Percentiles rank a stretch among this genome's conserved stretches.
Evolutionary conservation across 2,888 invertebrate species (phyloP).

Genomic region (Capitulum mitella): DNA sequence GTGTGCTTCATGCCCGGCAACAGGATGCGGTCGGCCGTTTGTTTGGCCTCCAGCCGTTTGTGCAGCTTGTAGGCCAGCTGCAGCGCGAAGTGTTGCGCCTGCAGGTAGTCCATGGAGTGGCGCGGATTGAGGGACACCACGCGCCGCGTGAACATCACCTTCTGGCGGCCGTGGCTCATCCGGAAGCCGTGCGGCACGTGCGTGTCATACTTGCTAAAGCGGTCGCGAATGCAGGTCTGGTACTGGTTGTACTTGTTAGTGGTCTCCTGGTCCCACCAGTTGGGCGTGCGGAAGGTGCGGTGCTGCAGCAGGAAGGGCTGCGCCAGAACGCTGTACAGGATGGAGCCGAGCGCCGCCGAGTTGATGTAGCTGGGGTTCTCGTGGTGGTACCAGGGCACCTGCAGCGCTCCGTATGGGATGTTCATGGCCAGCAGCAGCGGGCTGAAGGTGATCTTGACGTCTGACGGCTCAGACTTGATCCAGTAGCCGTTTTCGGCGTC

Average conservation of each 20-base stretch:
- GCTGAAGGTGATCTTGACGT: constrained; percentile 7
- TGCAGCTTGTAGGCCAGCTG: constrained; percentile 25
- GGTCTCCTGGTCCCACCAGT: constrained; percentile 19
- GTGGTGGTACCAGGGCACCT: constrained; percentile 21
- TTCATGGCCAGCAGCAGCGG: constrained; percentile 23
- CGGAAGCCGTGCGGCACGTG: constrained; percentile 17
- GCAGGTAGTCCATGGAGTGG: constrained; percentile 17
- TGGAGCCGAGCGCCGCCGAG: constrained; percentile 15
- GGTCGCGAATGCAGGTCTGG: neutral
- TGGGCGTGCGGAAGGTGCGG: constrained; percentile 16
- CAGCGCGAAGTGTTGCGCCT: constrained; percentile 18
- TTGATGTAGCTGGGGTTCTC: constrained; percentile 20
- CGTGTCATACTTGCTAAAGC: constrained; percentile 13
- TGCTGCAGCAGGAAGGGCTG: constrained; percentile 25
- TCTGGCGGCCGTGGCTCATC: constrained; percentile 10
- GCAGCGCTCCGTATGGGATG: constrained; percentile 21
- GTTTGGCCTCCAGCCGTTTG: neutral
- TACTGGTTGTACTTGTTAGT: neutral
- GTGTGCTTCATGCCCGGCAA: constrained; percentile 23
- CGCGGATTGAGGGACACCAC: constrained; percentile 6
- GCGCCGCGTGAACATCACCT: constrained; percentile 21
- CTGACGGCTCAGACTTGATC: constrained; percentile 25
- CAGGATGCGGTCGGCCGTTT: neutral
- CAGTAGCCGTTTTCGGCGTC: constrained; percentile 22
- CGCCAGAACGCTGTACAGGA: constrained; percentile 17